phyloP scores from a whole-genome alignment of 2,797 vertebrate genomes.

The Streptopelia turtur region DNA sequence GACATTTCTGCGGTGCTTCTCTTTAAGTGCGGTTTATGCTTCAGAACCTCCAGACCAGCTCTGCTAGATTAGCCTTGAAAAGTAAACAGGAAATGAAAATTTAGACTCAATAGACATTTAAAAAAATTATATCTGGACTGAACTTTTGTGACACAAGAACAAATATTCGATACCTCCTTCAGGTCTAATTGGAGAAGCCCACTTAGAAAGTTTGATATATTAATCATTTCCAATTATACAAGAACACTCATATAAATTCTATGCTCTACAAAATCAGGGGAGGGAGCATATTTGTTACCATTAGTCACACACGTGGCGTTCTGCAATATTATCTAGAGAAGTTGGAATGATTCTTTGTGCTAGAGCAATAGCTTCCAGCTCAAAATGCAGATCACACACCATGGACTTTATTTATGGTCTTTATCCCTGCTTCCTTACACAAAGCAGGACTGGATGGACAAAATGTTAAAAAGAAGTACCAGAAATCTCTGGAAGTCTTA shows the following conservation, averaged over 20 bases:
- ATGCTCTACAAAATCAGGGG: neutral
- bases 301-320: neutral
- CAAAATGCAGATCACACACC: neutral
- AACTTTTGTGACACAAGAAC: neutral
- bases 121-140: neutral
- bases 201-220: constrained; percentile 10
- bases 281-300: constrained; percentile 34
- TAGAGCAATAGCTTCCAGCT: neutral
- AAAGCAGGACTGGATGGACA: neutral
- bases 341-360: neutral
- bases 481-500: neutral
- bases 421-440: neutral
- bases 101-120: neutral
- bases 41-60: neutral
- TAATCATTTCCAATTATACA: neutral
- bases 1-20: neutral
- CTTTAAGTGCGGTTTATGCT: neutral
- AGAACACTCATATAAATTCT: neutral
- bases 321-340: neutral
- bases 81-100: neutral
- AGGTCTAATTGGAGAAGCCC: neutral
- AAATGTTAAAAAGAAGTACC: neutral
- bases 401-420: neutral
- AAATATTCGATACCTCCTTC: neutral
- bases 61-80: constrained; percentile 5